phyloP scores from a whole-genome alignment of 2,113 vertebrate species.

The Dicentrarchus labrax region DNA sequence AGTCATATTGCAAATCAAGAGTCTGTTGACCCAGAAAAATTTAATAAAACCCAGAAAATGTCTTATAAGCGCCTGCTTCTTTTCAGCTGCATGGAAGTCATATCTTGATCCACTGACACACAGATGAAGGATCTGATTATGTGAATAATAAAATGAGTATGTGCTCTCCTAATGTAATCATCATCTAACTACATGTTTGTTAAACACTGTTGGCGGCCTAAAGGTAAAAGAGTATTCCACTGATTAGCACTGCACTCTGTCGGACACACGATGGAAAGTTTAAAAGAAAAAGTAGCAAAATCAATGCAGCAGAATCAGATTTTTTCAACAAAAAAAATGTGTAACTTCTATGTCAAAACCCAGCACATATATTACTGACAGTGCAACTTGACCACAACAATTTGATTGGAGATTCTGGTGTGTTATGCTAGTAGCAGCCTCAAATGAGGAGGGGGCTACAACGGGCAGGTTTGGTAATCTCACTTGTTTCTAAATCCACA shows the following conservation, averaged over 20 bases:
- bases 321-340: neutral
- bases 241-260: neutral
- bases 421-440: neutral
- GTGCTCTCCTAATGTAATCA: conserved; percentile 24
- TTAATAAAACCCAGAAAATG: conserved; percentile 6
- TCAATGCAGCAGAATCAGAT: neutral
- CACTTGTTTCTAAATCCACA: too few species aligned
- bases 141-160: conserved; percentile 2
- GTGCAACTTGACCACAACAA: neutral
- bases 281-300: neutral
- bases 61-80: neutral
- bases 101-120: conserved; percentile 8
- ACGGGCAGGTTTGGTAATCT: too few species aligned
- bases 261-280: neutral
- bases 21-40: conserved; percentile 10
- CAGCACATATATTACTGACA: neutral
- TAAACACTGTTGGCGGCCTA: neutral
- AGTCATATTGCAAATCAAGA: conserved; percentile 20
- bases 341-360: neutral
- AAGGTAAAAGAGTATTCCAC: neutral
- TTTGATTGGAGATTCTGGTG: neutral
- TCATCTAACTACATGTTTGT: conserved; percentile 22
- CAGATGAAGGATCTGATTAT: neutral
- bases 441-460: neutral
- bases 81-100: neutral